Percentiles rank a stretch among this genome's conserved stretches.
Evolutionary conservation across 35 echinoderm and acorn worm species (phyloP).

Genomic region (Acanthaster planci): DNA sequence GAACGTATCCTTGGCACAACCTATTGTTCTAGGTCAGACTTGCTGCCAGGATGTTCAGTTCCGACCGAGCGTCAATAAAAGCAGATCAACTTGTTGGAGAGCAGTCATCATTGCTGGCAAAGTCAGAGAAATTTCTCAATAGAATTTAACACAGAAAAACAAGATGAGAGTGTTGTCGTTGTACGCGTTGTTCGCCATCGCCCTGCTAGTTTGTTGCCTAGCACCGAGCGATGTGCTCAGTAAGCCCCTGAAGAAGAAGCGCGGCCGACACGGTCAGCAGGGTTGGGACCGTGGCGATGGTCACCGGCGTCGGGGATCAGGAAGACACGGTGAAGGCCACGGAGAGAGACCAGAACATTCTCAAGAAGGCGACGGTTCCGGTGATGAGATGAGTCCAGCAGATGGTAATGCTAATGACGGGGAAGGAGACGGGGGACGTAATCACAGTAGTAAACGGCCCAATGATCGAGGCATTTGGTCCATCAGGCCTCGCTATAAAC

Average conservation of each 20-base stretch:
- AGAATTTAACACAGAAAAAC: not conserved
- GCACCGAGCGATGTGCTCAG: constrained; percentile 7
- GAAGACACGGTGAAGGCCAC: not conserved
- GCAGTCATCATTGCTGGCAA: too few species aligned
- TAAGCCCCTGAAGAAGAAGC: constrained; percentile 15
- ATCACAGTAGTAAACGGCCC: not conserved
- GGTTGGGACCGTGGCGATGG: not conserved
- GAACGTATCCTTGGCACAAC: too few species aligned
- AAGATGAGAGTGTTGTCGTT: constrained; percentile 14
- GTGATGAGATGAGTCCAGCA: not conserved
- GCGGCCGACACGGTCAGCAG: not conserved
- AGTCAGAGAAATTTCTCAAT: too few species aligned
- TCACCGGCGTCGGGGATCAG: not conserved
- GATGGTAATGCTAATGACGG: not conserved
- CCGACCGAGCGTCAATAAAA: too few species aligned
- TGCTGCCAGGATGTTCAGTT: too few species aligned
- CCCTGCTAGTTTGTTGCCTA: not conserved
- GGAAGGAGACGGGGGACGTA: not conserved
- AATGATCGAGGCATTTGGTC: not conserved
- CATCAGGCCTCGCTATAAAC: not conserved
- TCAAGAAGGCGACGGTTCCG: not conserved
- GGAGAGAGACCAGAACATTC: too few species aligned
- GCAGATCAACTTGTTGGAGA: too few species aligned
- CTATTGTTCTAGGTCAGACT: too few species aligned
- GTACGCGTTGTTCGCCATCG: not conserved